phyloP scores from a whole-genome alignment of 1,140 invertebrate genomes.

The Bombus cullumanus region DNA sequence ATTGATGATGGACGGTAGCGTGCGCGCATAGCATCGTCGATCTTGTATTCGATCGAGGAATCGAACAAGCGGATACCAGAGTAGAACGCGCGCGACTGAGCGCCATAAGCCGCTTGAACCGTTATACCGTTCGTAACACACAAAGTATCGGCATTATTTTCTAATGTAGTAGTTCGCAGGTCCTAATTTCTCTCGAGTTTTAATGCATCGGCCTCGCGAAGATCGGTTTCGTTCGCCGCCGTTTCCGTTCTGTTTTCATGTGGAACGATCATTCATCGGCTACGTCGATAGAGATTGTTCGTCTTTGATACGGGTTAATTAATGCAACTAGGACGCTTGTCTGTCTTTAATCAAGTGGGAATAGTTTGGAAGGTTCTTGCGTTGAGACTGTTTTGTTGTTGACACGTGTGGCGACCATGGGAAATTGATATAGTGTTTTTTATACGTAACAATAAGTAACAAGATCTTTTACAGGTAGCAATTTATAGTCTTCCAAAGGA shows the following conservation, averaged over 20 bases:
- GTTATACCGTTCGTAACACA: constrained; percentile 63
- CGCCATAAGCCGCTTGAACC: constrained; percentile 54
- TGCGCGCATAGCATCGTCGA: constrained; percentile 23
- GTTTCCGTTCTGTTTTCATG: constrained; percentile 20
- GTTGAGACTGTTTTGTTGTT: too few species aligned
- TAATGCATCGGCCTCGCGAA: not conserved
- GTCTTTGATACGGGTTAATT: not conserved
- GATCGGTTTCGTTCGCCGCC: constrained; percentile 36
- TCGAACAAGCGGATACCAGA: constrained; percentile 51
- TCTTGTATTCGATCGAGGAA: constrained; percentile 44
- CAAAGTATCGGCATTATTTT: constrained; percentile 60
- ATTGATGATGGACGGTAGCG: not conserved
- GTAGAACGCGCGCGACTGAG: constrained; percentile 47
- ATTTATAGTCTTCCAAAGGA: not conserved
- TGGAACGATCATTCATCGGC: not conserved
- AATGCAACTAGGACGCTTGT: not conserved
- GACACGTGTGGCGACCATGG: too few species aligned
- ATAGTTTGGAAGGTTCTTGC: not conserved
- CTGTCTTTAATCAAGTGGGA: not conserved
- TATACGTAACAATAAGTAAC: not conserved
- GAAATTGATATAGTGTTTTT: not conserved
- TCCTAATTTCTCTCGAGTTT: constrained; percentile 28
- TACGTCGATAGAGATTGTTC: not conserved
- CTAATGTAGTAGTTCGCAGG: constrained; percentile 35
- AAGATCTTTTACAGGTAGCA: too few species aligned